Evolutionary conservation across 2,888 invertebrate genomes (phyloP).

Genomic region (Dryobotodes eremita): DNA sequence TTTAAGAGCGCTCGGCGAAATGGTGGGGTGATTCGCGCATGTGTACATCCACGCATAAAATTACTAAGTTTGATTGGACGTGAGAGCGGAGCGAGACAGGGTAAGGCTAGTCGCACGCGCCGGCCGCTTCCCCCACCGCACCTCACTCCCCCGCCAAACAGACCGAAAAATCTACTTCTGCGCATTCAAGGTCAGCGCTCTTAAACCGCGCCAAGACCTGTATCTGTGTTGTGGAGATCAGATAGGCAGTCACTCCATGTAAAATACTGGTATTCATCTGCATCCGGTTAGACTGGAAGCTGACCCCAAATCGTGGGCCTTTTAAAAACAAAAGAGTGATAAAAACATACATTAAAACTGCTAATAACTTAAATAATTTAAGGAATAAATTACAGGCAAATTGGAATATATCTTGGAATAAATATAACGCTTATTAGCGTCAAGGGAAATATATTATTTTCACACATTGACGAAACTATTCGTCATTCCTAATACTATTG

Average conservation of each 20-base stretch:
- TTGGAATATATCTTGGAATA: conserved; percentile 53
- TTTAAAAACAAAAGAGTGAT: neutral
- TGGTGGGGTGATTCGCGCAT: too few species aligned
- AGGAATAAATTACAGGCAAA: conserved; percentile 28
- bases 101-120: too few species aligned
- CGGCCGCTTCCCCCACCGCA: too few species aligned
- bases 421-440: neutral
- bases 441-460: neutral
- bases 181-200: too few species aligned
- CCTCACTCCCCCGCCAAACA: too few species aligned
- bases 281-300: neutral
- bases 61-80: too few species aligned
- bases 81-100: too few species aligned
- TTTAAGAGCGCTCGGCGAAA: too few species aligned
- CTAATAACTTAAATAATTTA: conserved; percentile 14
- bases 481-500: neutral
- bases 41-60: too few species aligned
- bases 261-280: neutral
- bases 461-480: neutral
- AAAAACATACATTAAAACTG: conserved; percentile 21
- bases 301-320: too few species aligned
- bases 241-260: neutral
- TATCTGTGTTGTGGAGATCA: neutral
- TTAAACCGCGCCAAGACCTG: too few species aligned
- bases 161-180: too few species aligned